These are phyloP conservation scores for Neodiprion lecontei DNA, from an alignment of 1,140 invertebrate genomes.

Conservation along the genomic window DNA sequence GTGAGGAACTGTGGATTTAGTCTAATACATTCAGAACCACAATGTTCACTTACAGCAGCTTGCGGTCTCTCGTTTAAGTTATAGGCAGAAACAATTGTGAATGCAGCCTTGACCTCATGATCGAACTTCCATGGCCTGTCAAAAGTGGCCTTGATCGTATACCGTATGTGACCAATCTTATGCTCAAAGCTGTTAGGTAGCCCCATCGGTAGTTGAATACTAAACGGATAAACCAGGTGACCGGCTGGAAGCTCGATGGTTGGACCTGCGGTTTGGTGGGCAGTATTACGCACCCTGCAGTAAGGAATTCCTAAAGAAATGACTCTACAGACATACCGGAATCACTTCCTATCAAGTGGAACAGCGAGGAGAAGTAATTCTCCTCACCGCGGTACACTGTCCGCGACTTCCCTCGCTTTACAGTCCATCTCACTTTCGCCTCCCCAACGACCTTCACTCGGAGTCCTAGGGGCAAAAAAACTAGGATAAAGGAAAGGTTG, in stretches of 20 bases:
- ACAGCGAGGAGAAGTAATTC: background rate
- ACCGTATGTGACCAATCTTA: slow-evolving; percentile 61
- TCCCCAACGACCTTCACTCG: background rate
- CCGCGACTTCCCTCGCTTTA: background rate
- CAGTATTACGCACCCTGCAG: too few species aligned
- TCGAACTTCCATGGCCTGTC: slow-evolving; percentile 66
- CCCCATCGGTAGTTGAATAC: slow-evolving; percentile 59
- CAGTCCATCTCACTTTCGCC: background rate
- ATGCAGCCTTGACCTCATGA: slow-evolving; percentile 60
- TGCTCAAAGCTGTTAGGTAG: slow-evolving; percentile 66
- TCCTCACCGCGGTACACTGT: background rate
- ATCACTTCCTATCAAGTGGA: background rate
- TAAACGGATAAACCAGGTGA: slow-evolving; percentile 60
- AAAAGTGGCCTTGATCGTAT: slow-evolving; percentile 65
- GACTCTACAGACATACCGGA: background rate
- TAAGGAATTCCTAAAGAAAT: too few species aligned
- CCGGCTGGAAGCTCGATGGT: slow-evolving; percentile 45
- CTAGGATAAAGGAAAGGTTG: too few species aligned
- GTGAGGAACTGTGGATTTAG: too few species aligned
- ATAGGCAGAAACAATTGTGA: slow-evolving; percentile 54
- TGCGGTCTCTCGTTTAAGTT: slow-evolving; percentile 33
- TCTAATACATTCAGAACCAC: too few species aligned
- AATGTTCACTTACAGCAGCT: slow-evolving; percentile 20
- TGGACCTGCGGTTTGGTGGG: slow-evolving; percentile 36
- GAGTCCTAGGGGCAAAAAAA: background rate